Conservation (phyloP, 2,797 vertebrate species). For the Pseudochaenichthys georgianus region DNA sequence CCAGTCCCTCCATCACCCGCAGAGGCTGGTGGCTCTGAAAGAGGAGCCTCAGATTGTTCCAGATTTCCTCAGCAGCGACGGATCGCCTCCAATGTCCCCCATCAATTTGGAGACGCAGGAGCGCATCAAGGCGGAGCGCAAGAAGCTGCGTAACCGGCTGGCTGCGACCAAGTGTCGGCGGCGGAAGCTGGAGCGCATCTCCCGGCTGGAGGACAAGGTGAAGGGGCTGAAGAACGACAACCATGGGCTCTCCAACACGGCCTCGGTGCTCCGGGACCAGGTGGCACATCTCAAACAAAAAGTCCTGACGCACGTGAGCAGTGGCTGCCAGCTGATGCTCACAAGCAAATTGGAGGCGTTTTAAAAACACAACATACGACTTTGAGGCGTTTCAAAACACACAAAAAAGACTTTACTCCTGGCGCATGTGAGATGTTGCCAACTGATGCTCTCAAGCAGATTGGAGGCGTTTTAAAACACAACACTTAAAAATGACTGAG, state of each 20-base stretch:
- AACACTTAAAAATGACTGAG: too few species aligned
- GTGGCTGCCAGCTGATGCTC: constrained; percentile 93
- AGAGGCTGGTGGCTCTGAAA: constrained; percentile 86
- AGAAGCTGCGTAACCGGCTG: constrained; percentile 92
- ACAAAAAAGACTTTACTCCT: too few species aligned
- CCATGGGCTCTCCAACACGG: constrained; percentile 90
- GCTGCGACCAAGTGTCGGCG: constrained; percentile 94
- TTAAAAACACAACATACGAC: constrained; percentile 63
- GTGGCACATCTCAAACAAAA: constrained; percentile 94
- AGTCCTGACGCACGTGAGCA: constrained; percentile 92
- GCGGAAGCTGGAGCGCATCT: constrained; percentile 95
- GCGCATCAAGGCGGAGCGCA: constrained; percentile 92
- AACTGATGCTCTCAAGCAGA: constrained; percentile 92
- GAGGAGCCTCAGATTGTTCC: constrained; percentile 95
- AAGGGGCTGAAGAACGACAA: constrained; percentile 92
- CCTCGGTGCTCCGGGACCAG: constrained; percentile 91
- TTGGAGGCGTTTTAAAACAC: constrained; percentile 85
- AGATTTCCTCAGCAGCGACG: constrained; percentile 90
- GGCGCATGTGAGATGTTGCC: constrained; percentile 73
- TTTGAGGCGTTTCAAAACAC: too few species aligned
- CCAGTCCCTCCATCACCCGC: constrained; percentile 51
- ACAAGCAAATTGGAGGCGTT: constrained; percentile 91
- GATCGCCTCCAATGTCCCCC: constrained; percentile 91
- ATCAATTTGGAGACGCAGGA: constrained; percentile 94
- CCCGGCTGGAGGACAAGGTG: constrained; percentile 94